A percentile compares a stretch with the other conserved stretches of the same genome.
Conservation (phyloP, 2,797 vertebrate genomes). For the Halcyon leucocephala region DNA sequence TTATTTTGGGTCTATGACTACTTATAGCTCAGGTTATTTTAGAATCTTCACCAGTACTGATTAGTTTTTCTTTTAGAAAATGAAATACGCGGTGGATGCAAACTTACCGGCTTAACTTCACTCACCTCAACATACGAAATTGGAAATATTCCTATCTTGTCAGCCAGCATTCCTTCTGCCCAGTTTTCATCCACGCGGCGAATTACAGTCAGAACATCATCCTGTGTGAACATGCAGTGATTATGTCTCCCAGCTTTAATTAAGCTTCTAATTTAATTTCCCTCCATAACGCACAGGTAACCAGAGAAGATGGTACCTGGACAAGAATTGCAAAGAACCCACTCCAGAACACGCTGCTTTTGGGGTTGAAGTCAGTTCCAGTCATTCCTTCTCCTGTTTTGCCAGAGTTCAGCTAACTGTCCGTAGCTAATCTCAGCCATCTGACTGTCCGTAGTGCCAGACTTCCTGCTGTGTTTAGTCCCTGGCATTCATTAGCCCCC, state of each 20-base stretch:
- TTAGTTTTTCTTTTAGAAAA: background rate
- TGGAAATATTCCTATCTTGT: slow-evolving; percentile 99
- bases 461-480: background rate
- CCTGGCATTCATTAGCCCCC: background rate
- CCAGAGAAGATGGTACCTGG: background rate
- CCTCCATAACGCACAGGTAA: background rate
- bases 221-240: slow-evolving; percentile 80
- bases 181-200: slow-evolving; percentile 98
- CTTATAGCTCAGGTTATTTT: background rate
- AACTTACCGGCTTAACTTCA: background rate
- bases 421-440: background rate
- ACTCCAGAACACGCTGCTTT: background rate
- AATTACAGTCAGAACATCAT: slow-evolving; percentile 97
- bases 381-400: background rate
- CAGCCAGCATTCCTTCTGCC: slow-evolving; percentile 99
- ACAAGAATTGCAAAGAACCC: background rate
- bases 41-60: background rate
- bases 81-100: background rate
- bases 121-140: slow-evolving; percentile 99
- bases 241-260: slow-evolving; percentile 40
- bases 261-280: slow-evolving; percentile 7
- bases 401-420: background rate
- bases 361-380: background rate
- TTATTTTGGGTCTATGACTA: background rate
- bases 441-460: background rate